Conservation (phyloP, 2,113 vertebrate species). For the Nyctereutes procyonoides region DNA sequence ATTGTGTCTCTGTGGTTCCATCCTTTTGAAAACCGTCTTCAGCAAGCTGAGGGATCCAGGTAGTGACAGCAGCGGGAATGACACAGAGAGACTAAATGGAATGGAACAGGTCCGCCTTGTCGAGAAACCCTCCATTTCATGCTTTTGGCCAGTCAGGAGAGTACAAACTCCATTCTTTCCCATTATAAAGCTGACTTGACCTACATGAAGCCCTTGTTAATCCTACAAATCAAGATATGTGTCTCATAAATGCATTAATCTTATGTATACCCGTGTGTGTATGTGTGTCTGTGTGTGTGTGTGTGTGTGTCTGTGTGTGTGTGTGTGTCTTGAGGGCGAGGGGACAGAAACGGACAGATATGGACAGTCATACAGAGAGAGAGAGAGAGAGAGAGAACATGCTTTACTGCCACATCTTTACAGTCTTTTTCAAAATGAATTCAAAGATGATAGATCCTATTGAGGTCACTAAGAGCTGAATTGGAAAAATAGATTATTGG, state of each 20-base stretch:
- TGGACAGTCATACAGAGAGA: background rate
- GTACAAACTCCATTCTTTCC: constrained; percentile 77
- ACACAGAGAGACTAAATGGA: background rate
- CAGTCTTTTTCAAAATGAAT: constrained; percentile 7
- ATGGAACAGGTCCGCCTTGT: constrained; percentile 6
- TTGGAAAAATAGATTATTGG: constrained; percentile 13
- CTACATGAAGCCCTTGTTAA: background rate
- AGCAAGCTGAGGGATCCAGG: constrained; percentile 56
- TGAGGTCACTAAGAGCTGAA: constrained; percentile 6
- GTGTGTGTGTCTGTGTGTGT: background rate
- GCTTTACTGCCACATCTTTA: background rate
- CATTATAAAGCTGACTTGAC: background rate
- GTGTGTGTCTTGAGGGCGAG: background rate
- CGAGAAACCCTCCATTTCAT: constrained; percentile 45
- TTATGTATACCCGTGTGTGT: rapidly evolving
- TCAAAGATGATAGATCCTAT: constrained; percentile 26
- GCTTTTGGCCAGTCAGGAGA: background rate
- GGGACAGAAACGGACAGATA: background rate
- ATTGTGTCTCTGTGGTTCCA: background rate
- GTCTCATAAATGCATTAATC: background rate
- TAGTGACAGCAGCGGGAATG: background rate
- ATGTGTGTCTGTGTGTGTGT: background rate
- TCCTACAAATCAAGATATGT: background rate
- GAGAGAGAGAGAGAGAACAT: background rate
- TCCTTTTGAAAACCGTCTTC: background rate